Evolutionary conservation across 2,888 invertebrate genomes (phyloP).

Genomic region (Papilio demoleus): DNA sequence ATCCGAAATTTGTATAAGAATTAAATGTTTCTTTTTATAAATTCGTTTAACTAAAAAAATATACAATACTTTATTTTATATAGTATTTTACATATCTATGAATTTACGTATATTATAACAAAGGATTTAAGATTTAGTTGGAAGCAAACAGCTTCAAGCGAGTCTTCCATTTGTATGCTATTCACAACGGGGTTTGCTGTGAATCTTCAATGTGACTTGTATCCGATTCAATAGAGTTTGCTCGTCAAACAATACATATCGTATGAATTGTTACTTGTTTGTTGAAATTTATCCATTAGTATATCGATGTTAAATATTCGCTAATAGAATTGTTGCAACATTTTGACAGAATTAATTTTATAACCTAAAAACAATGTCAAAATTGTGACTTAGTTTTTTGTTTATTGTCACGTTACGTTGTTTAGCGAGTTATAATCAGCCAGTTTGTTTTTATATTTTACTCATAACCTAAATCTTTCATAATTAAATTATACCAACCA

Average conservation of each 20-base stretch:
- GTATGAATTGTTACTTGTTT: not conserved
- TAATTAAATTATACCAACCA: too few species aligned
- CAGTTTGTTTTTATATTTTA: too few species aligned
- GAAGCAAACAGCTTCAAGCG: not conserved
- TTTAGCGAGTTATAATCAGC: too few species aligned
- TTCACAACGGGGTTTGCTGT: not conserved
- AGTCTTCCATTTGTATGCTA: slow-evolving; percentile 11
- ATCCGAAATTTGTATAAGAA: too few species aligned
- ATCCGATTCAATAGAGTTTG: slow-evolving; percentile 16
- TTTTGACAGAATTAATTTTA: not conserved
- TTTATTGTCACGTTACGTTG: too few species aligned
- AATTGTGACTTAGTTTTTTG: too few species aligned
- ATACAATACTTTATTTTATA: too few species aligned
- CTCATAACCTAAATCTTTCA: too few species aligned
- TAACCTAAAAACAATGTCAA: too few species aligned
- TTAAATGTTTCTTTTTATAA: too few species aligned
- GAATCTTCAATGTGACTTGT: slow-evolving; percentile 7
- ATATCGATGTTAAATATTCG: not conserved
- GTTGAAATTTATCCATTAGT: slow-evolving; percentile 11
- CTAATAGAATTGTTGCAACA: not conserved
- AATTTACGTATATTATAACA: not conserved
- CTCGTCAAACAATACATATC: slow-evolving; percentile 11
- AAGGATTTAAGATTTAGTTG: not conserved
- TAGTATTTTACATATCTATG: not conserved
- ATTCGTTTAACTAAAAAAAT: too few species aligned